phyloP scores from a whole-genome alignment of 2,888 invertebrate genomes.

The Thumatha senex region DNA sequence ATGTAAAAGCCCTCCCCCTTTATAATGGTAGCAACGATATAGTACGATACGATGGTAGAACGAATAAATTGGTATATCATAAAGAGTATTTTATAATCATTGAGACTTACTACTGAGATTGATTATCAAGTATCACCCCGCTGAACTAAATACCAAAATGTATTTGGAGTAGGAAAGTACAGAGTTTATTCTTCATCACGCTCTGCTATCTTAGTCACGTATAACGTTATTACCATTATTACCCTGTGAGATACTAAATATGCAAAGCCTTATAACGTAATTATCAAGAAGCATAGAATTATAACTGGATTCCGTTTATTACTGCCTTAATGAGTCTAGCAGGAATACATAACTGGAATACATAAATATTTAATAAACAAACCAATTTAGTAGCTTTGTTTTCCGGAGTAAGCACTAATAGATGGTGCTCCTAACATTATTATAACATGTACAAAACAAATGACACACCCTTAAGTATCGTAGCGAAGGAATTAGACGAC shows the following conservation, averaged over 20 bases:
- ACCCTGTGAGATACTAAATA: conserved; percentile 4
- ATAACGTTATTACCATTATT: conserved; percentile 6
- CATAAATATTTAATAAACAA: background rate
- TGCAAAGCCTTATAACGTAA: conserved; percentile 15
- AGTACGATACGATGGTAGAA: too few species aligned
- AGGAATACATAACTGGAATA: background rate
- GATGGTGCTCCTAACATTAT: too few species aligned
- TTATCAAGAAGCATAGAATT: conserved; percentile 22
- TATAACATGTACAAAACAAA: too few species aligned
- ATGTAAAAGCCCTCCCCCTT: too few species aligned
- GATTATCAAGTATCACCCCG: too few species aligned
- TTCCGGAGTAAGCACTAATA: too few species aligned
- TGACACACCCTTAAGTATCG: too few species aligned
- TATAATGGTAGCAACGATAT: too few species aligned
- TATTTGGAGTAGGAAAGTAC: background rate
- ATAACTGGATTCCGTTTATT: conserved; percentile 25
- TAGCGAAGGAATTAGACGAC: too few species aligned
- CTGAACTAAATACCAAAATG: background rate
- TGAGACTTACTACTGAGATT: too few species aligned
- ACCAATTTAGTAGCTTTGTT: background rate
- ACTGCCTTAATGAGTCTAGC: conserved; percentile 4
- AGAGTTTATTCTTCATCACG: background rate
- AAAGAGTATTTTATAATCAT: too few species aligned
- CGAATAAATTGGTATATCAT: too few species aligned
- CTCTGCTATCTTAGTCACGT: background rate